These are phyloP conservation scores for Drosophila neotestacea DNA, from an alignment of 2,888 invertebrate genomes.

Conservation along the genomic window DNA sequence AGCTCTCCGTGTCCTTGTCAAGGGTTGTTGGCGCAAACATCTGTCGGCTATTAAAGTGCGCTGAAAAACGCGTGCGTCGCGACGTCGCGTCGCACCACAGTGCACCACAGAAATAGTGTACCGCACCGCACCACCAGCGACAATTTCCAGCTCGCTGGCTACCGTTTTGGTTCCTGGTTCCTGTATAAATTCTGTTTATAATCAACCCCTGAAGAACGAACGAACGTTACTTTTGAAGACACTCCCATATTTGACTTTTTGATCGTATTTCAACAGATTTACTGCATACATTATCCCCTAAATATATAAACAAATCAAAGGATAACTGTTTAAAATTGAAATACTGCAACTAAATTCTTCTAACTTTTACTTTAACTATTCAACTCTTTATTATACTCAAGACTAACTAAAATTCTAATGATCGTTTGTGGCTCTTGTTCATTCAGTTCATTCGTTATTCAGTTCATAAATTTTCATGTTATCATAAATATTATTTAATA, in stretches of 20 bases:
- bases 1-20: conserved; percentile 66
- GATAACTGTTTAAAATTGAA: neutral
- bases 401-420: no score
- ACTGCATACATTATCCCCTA: no score
- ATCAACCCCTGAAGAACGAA: conserved; percentile 13
- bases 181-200: conserved; percentile 4
- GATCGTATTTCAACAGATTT: conserved; percentile 16
- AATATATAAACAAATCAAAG: neutral
- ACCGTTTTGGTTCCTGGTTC: conserved; percentile 6
- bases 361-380: no score
- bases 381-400: no score
- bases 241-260: conserved; percentile 12
- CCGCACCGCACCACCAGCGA: conserved; percentile 58
- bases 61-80: conserved; percentile 73
- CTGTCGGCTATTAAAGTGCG: conserved; percentile 83
- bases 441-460: neutral
- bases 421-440: no score
- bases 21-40: conserved; percentile 81
- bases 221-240: conserved; percentile 22
- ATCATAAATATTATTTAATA: neutral
- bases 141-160: conserved; percentile 69
- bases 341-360: neutral
- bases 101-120: conserved; percentile 2
- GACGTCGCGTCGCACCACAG: conserved; percentile 28
- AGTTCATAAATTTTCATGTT: neutral